Percentiles rank a stretch among this genome's conserved stretches.
phyloP scores from a whole-genome alignment of 1,140 invertebrate genomes.

The Drosophila pectinifera region DNA sequence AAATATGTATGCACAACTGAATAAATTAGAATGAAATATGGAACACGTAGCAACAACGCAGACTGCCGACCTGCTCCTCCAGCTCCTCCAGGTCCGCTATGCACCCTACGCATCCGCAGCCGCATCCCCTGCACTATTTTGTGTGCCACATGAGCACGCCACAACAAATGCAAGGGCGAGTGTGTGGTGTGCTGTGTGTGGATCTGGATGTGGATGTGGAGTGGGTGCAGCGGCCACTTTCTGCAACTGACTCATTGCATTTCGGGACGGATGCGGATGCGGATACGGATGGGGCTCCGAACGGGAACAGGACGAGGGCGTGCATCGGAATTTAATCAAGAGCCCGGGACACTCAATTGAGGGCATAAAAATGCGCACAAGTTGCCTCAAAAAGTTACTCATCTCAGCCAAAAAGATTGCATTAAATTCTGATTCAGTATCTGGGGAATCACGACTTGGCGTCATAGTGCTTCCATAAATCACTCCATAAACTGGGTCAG shows the following conservation, averaged over 20 bases:
- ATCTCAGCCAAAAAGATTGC: slow-evolving; percentile 4
- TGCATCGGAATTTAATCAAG: slow-evolving; percentile 79
- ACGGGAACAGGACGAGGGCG: slow-evolving; percentile 17
- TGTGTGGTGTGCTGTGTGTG: slow-evolving; percentile 18
- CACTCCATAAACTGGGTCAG: slow-evolving; percentile 21
- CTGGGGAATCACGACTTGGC: slow-evolving; percentile 1
- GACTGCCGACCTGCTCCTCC: slow-evolving; percentile 21
- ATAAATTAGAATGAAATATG: slow-evolving; percentile 84
- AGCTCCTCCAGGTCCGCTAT: not conserved
- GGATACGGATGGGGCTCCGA: slow-evolving; percentile 11
- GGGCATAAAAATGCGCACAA: slow-evolving; percentile 64
- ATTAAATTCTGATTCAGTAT: slow-evolving; percentile 18
- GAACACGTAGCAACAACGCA: slow-evolving; percentile 74
- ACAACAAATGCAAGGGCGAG: slow-evolving; percentile 62
- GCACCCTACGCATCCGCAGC: slow-evolving; percentile 12
- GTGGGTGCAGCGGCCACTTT: slow-evolving; percentile 51
- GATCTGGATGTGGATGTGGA: not conserved
- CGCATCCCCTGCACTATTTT: slow-evolving; percentile 23
- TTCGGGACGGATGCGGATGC: slow-evolving; percentile 20
- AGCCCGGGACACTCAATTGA: slow-evolving; percentile 67
- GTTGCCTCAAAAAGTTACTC: slow-evolving; percentile 26
- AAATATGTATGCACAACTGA: slow-evolving; percentile 83
- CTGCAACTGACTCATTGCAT: slow-evolving; percentile 76
- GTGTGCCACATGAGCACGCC: slow-evolving; percentile 63
- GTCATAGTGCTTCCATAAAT: slow-evolving; percentile 25